Evolutionary conservation across 2,797 vertebrate genomes (phyloP), one percentile per base, ranked within the genome.

Genomic region (Gymnoscopelus braueri): DNA sequence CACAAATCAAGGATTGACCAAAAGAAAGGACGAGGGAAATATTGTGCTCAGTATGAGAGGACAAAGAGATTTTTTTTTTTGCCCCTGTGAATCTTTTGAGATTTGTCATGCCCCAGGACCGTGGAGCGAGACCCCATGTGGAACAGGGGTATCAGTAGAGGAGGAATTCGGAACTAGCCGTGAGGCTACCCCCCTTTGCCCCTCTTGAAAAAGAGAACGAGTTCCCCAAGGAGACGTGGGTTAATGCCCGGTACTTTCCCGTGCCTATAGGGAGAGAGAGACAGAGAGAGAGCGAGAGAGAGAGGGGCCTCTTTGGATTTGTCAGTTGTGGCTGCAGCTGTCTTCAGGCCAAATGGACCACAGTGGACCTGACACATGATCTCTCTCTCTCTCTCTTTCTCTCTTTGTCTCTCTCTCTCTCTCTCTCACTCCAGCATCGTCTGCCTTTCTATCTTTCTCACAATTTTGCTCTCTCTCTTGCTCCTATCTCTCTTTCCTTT

Each of bases 291-390:
- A 51, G 10, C 14, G 48, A 11, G 54, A 23, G 54, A 56, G 79
- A 81, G 86, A 86, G 85, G 90, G 91, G 89, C 89, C 88, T 82
- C 87, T 89, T 83, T 87, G 89, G 90, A 91, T 91, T 90, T 91
- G 89, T 90, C 89, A 90, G 88, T 88, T 89, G 89, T 88, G 89
- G 87, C 87, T 92, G 91, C 91, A 92, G 90, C 89, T 92, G 91
- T 92, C 88, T 90, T 83, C 3, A 80, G 88, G 87, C 87, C 89
- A 89, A 92, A 89, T 89, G 88, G 88, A 90, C 86, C 88, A 87
- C 84, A 90, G 91, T 88, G 87, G 86, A 89, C 89, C 83, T 90
- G 90, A 92, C 87, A 91, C 82, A 90, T 90, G 90, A 92, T 92
- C 90, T 80, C 78, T 83, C 76, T 81, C 87, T 85, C 84, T 69